Base-by-base conservation (phyloP, 2,797 vertebrate species). In the Cossypha dichroa region DNA sequence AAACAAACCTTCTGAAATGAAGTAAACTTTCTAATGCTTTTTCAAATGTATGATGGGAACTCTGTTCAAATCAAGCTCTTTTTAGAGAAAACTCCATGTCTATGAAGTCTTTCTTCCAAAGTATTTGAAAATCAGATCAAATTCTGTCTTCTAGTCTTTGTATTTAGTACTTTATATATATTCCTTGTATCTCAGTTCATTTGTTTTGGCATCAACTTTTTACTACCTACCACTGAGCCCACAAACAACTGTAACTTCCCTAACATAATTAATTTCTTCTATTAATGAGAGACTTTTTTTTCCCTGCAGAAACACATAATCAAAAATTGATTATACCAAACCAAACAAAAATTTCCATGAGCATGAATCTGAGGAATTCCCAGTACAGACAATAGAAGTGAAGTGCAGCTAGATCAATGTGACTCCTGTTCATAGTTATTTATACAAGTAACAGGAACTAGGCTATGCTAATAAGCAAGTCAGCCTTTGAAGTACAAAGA, bases 401-500 rank as follows among this genome's bases (percentile, higher is more conserved):
- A 84, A 89, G 67, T 75, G 68, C 48, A 83, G 55, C 33, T 79
- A 70, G 69, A 97, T 96, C 91, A 90, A 31, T 93, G 73, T 78
- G 81, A 92, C 81, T 95, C 80, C 70, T 93, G 69, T 95, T 96
- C 26, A 7, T 51, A 76, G 78, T 85, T 97, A 96, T 55, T 96
- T 91, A 92, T 95, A 89, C 75, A 95, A 92, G 64, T 88, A 95
- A 93, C 93, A 92, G 83, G 96, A 97, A 96, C 94, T 85, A 94
- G 96, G 86, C 45, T 90, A 68, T 93, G 94, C 91, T 97, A 97
- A 97, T 97, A 85, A 91, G 96, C 67, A 82, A 96, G 69, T 93
- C 94, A 95, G 70, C 79, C 96, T 97, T 96, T 97, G 94, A 97
- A 96, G 94, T 97, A 82, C 93, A 97, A 96, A 96, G 83, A 3